These are phyloP conservation scores for Nomada lathburiana DNA, from an alignment of 2,888 invertebrate species.

Conservation along the genomic window DNA sequence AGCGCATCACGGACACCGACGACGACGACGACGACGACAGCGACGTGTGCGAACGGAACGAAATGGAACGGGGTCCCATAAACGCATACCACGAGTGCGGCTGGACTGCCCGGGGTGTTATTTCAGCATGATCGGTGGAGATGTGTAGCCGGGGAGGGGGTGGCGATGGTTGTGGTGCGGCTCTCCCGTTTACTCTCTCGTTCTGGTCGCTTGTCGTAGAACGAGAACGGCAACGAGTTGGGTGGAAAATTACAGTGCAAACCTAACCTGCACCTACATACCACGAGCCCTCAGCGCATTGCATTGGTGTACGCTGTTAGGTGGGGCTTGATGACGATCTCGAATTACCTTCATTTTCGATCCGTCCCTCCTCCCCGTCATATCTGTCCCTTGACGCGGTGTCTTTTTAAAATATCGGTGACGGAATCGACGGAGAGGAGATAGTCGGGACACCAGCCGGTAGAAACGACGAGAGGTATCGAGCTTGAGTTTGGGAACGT, in stretches of 20 bases:
- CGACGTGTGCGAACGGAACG: neutral
- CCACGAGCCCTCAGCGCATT: conserved; percentile 45
- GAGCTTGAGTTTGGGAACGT: too few relatives aligned
- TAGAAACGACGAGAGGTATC: too few relatives aligned
- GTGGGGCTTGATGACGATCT: conserved; percentile 68
- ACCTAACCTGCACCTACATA: conserved; percentile 75
- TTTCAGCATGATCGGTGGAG: conserved; percentile 77
- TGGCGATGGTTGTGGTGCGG: conserved; percentile 19
- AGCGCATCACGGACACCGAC: conserved; percentile 47
- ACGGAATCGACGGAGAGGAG: too few relatives aligned
- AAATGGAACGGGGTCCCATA: conserved; percentile 34
- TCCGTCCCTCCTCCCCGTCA: neutral
- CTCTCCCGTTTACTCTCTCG: neutral
- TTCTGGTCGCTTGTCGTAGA: conserved; percentile 36
- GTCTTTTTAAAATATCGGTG: conserved; percentile 3
- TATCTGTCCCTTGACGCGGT: neutral
- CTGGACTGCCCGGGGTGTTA: conserved; percentile 77
- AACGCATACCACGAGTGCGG: conserved; percentile 66
- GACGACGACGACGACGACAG: conserved; percentile 28
- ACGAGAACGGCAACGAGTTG: conserved; percentile 61
- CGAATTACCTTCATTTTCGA: conserved; percentile 56
- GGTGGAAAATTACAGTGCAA: conserved; percentile 82
- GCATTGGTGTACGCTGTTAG: conserved; percentile 57
- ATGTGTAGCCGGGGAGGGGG: conserved; percentile 44
- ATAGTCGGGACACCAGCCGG: too few relatives aligned